phyloP scores from a whole-genome alignment of 2,797 vertebrate species.

The Myripristis murdjan region DNA sequence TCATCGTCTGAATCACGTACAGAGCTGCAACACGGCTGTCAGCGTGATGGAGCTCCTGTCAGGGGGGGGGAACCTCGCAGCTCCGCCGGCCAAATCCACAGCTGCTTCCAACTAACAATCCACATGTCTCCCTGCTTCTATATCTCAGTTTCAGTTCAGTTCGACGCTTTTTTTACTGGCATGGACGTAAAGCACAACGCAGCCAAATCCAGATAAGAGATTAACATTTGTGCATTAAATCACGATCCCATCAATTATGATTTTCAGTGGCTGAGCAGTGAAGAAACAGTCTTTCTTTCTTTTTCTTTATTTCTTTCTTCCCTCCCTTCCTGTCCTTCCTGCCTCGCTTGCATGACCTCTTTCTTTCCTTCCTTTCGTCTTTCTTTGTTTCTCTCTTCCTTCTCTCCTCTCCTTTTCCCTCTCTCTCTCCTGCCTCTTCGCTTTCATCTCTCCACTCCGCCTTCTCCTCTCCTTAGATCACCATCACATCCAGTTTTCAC shows the following conservation, averaged over 20 bases:
- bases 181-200: constrained; percentile 3
- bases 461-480: neutral
- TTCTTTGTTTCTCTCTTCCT: neutral
- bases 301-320: neutral
- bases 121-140: neutral
- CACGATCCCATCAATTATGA: too few species aligned
- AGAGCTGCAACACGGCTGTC: constrained; percentile 63
- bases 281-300: too few species aligned
- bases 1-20: constrained; percentile 45
- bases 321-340: neutral
- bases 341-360: neutral
- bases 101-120: constrained; percentile 76
- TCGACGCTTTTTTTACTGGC: constrained; percentile 20
- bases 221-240: neutral
- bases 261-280: too few species aligned
- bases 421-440: neutral
- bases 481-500: constrained; percentile 13
- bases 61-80: neutral
- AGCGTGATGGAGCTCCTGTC: constrained; percentile 53
- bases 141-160: constrained; percentile 4
- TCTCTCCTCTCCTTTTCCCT: neutral
- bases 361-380: neutral
- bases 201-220: constrained; percentile 8
- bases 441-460: neutral
- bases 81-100: constrained; percentile 48